Evolutionary conservation across 2,113 vertebrate species (phyloP).

Genomic region (Poeciliopsis retropinna): DNA sequence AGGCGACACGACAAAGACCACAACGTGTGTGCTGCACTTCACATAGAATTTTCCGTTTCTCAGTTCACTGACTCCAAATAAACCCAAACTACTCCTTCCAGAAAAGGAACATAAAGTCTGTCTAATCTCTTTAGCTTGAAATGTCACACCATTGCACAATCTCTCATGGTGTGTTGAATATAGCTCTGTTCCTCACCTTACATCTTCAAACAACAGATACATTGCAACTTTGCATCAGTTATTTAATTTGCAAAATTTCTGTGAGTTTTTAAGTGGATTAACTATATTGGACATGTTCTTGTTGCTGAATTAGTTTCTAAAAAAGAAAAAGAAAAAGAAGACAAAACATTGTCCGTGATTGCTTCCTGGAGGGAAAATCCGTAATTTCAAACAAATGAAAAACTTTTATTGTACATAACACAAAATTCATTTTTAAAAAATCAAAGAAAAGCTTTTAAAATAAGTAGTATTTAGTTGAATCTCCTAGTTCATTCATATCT

Average conservation of each 20-base stretch:
- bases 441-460: too few relatives aligned
- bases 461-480: too few relatives aligned
- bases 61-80: slow-evolving; percentile 7
- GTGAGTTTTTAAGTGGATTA: not conserved
- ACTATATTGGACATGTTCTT: too few relatives aligned
- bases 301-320: too few relatives aligned
- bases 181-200: not conserved
- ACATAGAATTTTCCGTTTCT: slow-evolving; percentile 36
- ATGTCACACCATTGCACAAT: slow-evolving; percentile 60
- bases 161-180: not conserved
- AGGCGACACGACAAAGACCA: slow-evolving; percentile 6
- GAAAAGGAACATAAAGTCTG: slow-evolving; percentile 4
- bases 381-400: too few relatives aligned
- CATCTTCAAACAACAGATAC: not conserved
- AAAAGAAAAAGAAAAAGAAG: too few relatives aligned
- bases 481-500: too few relatives aligned
- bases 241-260: not conserved
- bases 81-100: not conserved
- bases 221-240: not conserved
- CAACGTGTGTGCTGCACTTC: not conserved
- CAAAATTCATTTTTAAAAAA: too few relatives aligned
- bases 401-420: too few relatives aligned
- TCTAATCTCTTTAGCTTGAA: slow-evolving; percentile 11
- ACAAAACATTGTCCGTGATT: too few relatives aligned
- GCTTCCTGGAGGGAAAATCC: too few relatives aligned